Evolutionary conservation across 2,797 vertebrate genomes (phyloP).

Genomic region (Cheirogaleus major): DNA sequence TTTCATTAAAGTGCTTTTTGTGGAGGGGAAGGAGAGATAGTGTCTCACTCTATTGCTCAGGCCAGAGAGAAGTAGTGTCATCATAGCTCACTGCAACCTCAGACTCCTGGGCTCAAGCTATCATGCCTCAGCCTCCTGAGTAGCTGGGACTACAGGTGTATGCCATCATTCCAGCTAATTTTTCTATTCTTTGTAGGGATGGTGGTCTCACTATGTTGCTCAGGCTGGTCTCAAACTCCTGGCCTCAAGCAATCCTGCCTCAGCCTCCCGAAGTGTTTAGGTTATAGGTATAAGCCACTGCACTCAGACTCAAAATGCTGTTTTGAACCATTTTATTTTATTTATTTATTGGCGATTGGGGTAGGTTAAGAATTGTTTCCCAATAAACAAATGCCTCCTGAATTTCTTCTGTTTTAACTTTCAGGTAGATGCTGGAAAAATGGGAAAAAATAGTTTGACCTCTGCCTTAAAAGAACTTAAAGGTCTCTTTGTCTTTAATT

Average conservation of each 20-base stretch:
- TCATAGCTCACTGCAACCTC: neutral
- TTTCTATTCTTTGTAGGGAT: neutral
- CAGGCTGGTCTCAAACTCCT: neutral
- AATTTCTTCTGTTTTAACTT: slow-evolving; percentile 11
- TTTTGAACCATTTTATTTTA: neutral
- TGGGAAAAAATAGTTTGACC: neutral
- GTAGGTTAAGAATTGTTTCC: slow-evolving; percentile 8
- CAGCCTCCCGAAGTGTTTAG: neutral
- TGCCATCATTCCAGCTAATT: neutral
- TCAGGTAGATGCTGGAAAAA: neutral
- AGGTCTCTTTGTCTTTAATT: neutral
- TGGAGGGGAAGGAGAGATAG: too few relatives aligned
- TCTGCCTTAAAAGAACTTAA: neutral
- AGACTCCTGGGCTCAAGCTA: neutral
- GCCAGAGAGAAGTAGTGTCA: neutral
- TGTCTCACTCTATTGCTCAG: neutral
- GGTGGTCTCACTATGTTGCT: neutral
- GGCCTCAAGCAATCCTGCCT: neutral
- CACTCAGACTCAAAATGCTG: neutral
- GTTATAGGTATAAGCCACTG: neutral
- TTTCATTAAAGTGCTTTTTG: slow-evolving; percentile 18
- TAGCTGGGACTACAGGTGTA: neutral
- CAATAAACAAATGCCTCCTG: neutral
- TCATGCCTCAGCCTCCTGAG: neutral
- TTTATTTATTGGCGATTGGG: neutral